Evolutionary conservation across 2,888 invertebrate genomes (phyloP).

Genomic region (Sarcophaga subvicina): DNA sequence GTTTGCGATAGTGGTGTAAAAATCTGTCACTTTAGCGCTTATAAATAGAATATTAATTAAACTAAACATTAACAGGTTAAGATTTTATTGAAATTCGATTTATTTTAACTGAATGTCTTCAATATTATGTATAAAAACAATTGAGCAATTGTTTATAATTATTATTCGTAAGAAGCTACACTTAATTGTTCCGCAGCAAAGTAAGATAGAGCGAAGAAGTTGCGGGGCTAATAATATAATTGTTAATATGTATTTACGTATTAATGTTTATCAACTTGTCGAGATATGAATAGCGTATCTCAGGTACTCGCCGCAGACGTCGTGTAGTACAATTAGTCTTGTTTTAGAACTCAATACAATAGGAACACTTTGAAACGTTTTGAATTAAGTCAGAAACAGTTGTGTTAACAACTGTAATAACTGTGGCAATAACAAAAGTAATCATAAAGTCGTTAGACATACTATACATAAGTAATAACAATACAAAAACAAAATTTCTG

Average conservation of each 20-base stretch:
- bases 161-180: no score
- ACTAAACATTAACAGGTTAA: no score
- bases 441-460: not conserved
- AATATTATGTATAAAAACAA: no score
- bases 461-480: not conserved
- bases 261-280: constrained; percentile 12
- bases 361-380: constrained; percentile 26
- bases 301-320: constrained; percentile 38
- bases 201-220: not conserved
- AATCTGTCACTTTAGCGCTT: no score
- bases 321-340: constrained; percentile 40
- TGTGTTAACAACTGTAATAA: constrained; percentile 8
- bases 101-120: no score
- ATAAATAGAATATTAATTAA: no score
- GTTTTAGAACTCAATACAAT: constrained; percentile 47
- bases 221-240: not conserved
- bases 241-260: not conserved
- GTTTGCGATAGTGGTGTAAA: no score
- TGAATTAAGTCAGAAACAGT: constrained; percentile 3
- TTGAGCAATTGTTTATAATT: no score
- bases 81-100: no score
- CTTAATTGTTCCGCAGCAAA: not conserved
- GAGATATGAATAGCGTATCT: constrained; percentile 38
- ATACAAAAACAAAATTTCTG: not conserved
- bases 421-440: not conserved